Evolutionary conservation across 2,113 vertebrate genomes (phyloP).

Genomic region (Campylomormyrus tamandua): DNA sequence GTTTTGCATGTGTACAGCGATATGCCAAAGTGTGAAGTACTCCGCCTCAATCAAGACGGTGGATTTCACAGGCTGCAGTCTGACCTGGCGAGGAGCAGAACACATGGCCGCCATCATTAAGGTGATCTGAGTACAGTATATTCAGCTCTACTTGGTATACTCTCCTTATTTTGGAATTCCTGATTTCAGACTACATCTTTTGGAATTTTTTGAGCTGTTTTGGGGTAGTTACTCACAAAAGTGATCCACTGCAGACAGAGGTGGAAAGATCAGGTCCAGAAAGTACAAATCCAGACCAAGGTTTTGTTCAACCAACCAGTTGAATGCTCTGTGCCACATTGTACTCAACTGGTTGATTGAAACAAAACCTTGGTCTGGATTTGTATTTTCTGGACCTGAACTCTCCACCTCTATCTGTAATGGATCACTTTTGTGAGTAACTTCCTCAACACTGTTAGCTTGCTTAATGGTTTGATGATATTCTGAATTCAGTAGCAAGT

Average conservation of each 20-base stretch:
- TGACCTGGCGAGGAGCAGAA: conserved; percentile 87
- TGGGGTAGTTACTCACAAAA: neutral
- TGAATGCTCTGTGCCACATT: neutral
- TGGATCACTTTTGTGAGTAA: too few relatives aligned
- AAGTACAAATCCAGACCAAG: too few relatives aligned
- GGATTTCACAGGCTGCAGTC: conserved; percentile 83
- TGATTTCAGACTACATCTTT: neutral
- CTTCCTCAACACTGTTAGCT: neutral
- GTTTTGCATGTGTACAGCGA: conserved; percentile 54
- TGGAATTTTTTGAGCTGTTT: neutral
- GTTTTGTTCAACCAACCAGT: neutral
- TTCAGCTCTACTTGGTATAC: neutral
- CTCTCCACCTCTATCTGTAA: too few relatives aligned
- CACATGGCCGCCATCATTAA: conserved; percentile 85
- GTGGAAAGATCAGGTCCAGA: neutral
- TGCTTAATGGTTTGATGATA: neutral
- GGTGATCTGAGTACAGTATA: conserved; percentile 52
- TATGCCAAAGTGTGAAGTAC: conserved; percentile 90
- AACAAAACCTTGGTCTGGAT: too few relatives aligned
- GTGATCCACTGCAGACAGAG: neutral
- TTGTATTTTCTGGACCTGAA: too few relatives aligned
- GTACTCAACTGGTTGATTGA: neutral
- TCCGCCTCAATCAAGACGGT: conserved; percentile 71
- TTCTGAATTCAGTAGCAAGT: neutral
- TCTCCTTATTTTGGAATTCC: neutral